These are phyloP conservation scores for Neolamprologus falcicula DNA, from an alignment of 2,113 vertebrate species.

Conservation along the genomic window DNA sequence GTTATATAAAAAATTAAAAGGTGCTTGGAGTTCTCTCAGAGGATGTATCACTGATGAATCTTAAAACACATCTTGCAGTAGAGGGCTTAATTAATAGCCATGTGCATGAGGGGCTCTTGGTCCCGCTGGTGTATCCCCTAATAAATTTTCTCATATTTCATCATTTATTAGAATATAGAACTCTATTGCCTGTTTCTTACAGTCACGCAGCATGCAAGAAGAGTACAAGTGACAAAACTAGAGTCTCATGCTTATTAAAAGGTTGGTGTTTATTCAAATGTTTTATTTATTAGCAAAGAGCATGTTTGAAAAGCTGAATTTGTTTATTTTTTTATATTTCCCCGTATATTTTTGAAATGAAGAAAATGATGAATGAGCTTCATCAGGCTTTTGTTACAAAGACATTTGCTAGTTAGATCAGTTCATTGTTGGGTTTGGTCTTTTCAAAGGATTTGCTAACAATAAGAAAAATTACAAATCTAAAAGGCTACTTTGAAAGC, in stretches of 20 bases:
- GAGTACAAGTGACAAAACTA: neutral
- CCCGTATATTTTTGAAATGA: neutral
- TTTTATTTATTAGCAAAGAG: neutral
- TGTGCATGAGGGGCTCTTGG: neutral
- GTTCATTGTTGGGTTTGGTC: neutral
- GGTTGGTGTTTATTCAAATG: neutral
- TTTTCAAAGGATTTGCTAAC: neutral
- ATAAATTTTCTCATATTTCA: conserved; percentile 19
- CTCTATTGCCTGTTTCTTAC: neutral
- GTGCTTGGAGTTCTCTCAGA: neutral
- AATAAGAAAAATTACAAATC: neutral
- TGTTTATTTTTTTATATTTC: neutral
- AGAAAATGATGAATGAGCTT: neutral
- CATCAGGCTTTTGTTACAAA: neutral
- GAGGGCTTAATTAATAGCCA: conserved; percentile 37
- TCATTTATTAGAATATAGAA: conserved; percentile 3
- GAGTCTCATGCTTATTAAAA: neutral
- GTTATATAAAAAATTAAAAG: neutral
- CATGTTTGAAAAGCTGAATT: neutral
- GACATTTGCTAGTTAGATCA: neutral
- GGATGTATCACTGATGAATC: conserved; percentile 7
- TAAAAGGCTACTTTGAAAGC: neutral
- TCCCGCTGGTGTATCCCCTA: neutral
- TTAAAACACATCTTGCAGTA: conserved; percentile 10
- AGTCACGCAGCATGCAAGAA: neutral